Percentiles rank a stretch among this genome's conserved stretches.
Conservation (phyloP, 2,113 vertebrate species). For the Macrotis lagotis region DNA sequence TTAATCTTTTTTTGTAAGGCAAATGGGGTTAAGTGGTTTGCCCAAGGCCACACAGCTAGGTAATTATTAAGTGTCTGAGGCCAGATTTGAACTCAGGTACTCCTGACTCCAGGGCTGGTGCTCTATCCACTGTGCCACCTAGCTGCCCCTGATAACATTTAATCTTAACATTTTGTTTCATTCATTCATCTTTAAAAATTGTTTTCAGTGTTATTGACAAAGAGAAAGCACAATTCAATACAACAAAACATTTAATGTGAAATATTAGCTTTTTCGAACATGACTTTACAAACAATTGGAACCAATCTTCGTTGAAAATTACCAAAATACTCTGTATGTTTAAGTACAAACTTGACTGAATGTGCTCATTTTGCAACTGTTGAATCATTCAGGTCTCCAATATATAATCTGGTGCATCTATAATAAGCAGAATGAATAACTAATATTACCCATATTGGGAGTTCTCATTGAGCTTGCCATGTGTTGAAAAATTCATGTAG, state of each 20-base stretch:
- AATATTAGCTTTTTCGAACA: conserved; percentile 20
- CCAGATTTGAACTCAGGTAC: too few species aligned
- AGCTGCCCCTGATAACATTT: too few species aligned
- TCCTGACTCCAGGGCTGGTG: too few species aligned
- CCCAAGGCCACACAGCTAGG: too few species aligned
- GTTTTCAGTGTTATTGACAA: conserved; percentile 32
- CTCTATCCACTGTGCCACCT: too few species aligned
- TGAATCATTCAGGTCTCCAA: conserved; percentile 6
- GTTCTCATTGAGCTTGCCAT: conserved; percentile 36
- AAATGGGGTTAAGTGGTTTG: too few species aligned
- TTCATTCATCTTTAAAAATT: conserved; percentile 13
- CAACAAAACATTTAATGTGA: conserved; percentile 53
- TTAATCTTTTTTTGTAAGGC: too few species aligned
- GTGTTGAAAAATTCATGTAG: conserved; percentile 4
- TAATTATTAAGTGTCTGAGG: too few species aligned
- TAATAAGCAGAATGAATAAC: neutral
- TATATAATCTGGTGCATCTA: neutral
- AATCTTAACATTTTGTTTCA: conserved; percentile 19
- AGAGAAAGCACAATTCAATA: conserved; percentile 18
- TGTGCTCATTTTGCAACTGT: conserved; percentile 31
- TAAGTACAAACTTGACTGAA: neutral
- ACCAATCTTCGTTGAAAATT: conserved; percentile 32
- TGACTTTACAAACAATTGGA: conserved; percentile 45
- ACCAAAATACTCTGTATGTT: conserved; percentile 39
- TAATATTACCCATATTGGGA: neutral